Conservation (phyloP, 2,797 vertebrate species). For the Macroramphosus scolopax region DNA sequence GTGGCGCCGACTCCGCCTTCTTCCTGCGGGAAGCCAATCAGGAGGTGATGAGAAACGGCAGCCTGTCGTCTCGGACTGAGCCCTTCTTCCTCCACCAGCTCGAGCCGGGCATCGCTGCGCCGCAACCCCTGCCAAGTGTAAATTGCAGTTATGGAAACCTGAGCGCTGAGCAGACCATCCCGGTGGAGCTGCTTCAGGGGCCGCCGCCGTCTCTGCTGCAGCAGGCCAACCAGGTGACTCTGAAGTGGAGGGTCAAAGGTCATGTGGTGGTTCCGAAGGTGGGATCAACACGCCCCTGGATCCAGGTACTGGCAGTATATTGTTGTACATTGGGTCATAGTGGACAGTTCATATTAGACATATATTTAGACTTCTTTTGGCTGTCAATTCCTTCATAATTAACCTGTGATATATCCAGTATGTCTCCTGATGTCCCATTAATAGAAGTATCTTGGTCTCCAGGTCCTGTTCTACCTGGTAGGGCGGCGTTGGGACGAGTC, state of each 20-base stretch:
- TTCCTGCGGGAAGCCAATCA: constrained; percentile 92
- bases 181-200: constrained; percentile 83
- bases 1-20: constrained; percentile 83
- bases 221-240: constrained; percentile 77
- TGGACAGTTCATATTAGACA: no score
- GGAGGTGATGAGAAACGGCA: constrained; percentile 91
- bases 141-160: constrained; percentile 91
- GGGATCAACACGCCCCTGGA: constrained; percentile 86
- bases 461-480: constrained; percentile 88
- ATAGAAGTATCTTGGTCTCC: no score
- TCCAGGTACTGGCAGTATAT: constrained; percentile 69
- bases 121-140: constrained; percentile 73
- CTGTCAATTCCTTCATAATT: no score
- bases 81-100: constrained; percentile 87
- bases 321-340: no score
- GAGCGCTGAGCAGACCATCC: constrained; percentile 79
- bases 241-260: constrained; percentile 90
- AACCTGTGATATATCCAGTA: no score
- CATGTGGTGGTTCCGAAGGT: constrained; percentile 86
- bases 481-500: constrained; percentile 87
- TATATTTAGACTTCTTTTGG: no score
- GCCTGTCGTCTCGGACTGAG: constrained; percentile 86
- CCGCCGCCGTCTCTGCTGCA: constrained; percentile 72
- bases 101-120: constrained; percentile 48
- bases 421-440: no score